Evolutionary conservation across 2,888 invertebrate species (phyloP).

Genomic region (Escarpia spicata): DNA sequence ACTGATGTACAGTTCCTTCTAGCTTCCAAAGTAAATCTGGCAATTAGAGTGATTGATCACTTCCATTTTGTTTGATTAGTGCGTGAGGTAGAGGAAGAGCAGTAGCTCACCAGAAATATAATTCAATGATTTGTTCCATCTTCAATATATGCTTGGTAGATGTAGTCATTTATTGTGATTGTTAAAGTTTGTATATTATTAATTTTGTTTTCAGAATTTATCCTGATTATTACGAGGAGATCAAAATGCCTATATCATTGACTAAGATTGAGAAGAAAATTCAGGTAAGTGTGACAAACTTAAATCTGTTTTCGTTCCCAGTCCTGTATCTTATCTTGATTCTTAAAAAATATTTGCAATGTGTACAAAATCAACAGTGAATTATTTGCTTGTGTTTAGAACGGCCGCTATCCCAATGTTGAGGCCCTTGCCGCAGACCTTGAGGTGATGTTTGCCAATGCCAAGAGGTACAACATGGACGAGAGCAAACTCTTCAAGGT

Average conservation of each 20-base stretch:
- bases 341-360: too few relatives aligned
- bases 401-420: constrained; percentile 40
- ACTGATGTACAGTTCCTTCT: too few relatives aligned
- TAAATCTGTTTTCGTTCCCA: too few relatives aligned
- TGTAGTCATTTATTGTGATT: not conserved
- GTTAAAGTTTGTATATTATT: not conserved
- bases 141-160: not conserved
- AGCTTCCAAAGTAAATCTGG: too few relatives aligned
- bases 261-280: constrained; percentile 79
- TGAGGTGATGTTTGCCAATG: constrained; percentile 97
- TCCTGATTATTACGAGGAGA: constrained; percentile 97
- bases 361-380: too few relatives aligned
- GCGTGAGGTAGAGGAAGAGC: not conserved
- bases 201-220: constrained; percentile 75
- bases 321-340: too few relatives aligned
- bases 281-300: constrained; percentile 58
- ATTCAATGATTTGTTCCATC: not conserved
- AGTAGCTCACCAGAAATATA: too few relatives aligned
- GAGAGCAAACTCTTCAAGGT: constrained; percentile 85
- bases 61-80: too few relatives aligned
- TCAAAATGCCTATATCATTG: constrained; percentile 93
- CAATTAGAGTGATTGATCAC: too few relatives aligned
- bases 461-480: constrained; percentile 86
- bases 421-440: constrained; percentile 89
- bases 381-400: constrained; percentile 24